Conservation (phyloP, 2,888 invertebrate genomes). For the Meta bourneti region DNA sequence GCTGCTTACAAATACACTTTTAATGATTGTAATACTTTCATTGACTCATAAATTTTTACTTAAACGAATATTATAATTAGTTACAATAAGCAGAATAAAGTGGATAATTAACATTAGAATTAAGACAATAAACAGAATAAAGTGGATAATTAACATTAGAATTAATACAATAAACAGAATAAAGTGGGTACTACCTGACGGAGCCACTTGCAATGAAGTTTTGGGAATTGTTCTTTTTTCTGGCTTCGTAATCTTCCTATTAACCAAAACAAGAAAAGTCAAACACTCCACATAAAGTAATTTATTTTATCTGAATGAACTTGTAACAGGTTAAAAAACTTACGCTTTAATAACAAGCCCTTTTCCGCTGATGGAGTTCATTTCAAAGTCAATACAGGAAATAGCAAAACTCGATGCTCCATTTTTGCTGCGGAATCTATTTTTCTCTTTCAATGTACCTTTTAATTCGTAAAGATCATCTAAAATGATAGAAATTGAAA, state of each 20-base stretch:
- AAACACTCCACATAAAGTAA: background rate
- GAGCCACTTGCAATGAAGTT: background rate
- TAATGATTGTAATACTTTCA: too few relatives aligned
- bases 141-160: too few relatives aligned
- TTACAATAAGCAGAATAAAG: too few relatives aligned
- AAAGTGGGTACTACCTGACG: slow-evolving; percentile 12
- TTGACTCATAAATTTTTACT: too few relatives aligned
- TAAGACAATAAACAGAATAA: too few relatives aligned
- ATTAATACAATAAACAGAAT: too few relatives aligned
- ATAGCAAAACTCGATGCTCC: background rate
- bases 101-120: too few relatives aligned
- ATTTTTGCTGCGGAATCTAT: background rate
- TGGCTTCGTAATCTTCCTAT: slow-evolving; percentile 19
- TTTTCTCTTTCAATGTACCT: background rate
- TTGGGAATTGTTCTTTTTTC: background rate
- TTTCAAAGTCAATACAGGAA: slow-evolving; percentile 12
- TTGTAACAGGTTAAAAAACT: background rate
- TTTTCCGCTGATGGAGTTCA: slow-evolving; percentile 24
- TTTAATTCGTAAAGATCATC: background rate
- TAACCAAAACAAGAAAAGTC: background rate
- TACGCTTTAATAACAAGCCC: slow-evolving; percentile 53
- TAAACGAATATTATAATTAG: too few relatives aligned
- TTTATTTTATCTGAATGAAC: background rate
- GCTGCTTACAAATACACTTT: too few relatives aligned
- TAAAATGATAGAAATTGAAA: background rate